phyloP scores from a whole-genome alignment of 2,888 invertebrate species.

The Sphinx pinastri region DNA sequence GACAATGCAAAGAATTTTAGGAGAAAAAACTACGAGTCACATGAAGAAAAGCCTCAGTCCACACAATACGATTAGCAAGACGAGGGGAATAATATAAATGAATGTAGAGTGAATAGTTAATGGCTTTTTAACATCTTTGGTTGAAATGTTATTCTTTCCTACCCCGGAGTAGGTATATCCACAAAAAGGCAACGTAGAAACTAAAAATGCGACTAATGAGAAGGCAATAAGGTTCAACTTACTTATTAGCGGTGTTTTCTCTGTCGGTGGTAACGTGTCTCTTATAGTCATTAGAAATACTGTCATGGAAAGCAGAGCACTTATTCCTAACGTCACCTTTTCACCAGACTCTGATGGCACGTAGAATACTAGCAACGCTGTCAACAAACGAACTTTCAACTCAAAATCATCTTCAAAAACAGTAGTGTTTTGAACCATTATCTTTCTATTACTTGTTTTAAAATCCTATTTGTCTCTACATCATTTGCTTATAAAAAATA shows the following conservation, averaged over 20 bases:
- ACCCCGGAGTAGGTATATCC: not conserved
- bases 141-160: not conserved
- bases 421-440: too few species aligned
- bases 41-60: not conserved
- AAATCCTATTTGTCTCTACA: too few species aligned
- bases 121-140: constrained; percentile 13
- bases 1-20: not conserved
- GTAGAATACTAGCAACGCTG: constrained; percentile 93
- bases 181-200: not conserved
- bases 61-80: not conserved
- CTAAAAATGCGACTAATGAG: not conserved
- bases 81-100: constrained; percentile 2
- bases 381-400: constrained; percentile 29
- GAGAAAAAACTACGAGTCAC: not conserved
- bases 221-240: constrained; percentile 63
- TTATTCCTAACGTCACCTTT: constrained; percentile 93
- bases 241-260: constrained; percentile 94
- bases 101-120: constrained; percentile 14
- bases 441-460: too few species aligned
- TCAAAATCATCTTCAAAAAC: too few species aligned
- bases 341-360: constrained; percentile 95
- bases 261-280: constrained; percentile 93
- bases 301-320: constrained; percentile 94
- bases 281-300: constrained; percentile 95
- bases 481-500: too few species aligned